Conservation (phyloP, 2,888 invertebrate species). For the Cryptosula pallasiana region DNA sequence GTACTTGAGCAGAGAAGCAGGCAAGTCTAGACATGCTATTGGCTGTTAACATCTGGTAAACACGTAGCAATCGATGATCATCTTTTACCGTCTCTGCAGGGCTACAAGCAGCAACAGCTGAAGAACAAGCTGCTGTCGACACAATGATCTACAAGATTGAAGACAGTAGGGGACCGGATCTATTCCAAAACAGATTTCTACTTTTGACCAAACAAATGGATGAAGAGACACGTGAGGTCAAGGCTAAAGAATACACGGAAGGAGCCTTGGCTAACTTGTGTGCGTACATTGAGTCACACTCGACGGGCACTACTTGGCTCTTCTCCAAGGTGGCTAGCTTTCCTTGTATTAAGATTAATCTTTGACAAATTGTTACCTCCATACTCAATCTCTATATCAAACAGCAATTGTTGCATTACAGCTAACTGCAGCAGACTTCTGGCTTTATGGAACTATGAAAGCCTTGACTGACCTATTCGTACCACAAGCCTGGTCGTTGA, state of each 20-base stretch:
- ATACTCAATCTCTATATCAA: too few species aligned
- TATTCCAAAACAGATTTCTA: conserved; percentile 3
- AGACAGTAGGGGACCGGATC: neutral
- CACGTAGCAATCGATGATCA: neutral
- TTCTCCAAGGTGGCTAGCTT: neutral
- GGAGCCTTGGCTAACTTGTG: neutral
- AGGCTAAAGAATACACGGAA: neutral
- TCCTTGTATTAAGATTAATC: neutral
- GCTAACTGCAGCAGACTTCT: conserved; percentile 18
- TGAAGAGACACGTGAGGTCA: neutral
- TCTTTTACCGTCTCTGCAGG: neutral
- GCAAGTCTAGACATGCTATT: too few species aligned
- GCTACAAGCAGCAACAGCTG: neutral
- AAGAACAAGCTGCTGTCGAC: conserved; percentile 6
- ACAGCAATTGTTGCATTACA: neutral
- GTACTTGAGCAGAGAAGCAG: conserved; percentile 3
- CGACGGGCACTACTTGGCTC: conserved; percentile 1
- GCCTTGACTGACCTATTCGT: neutral
- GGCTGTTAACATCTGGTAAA: too few species aligned
- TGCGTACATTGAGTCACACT: neutral
- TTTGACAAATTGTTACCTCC: neutral
- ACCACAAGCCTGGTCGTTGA: neutral
- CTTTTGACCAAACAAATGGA: neutral
- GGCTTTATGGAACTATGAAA: conserved; percentile 21
- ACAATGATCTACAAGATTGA: neutral